A percentile compares a stretch with the other conserved stretches of the same genome.
Evolutionary conservation across 2,113 vertebrate genomes (phyloP).

Genomic region (Ceratotherium simum): DNA sequence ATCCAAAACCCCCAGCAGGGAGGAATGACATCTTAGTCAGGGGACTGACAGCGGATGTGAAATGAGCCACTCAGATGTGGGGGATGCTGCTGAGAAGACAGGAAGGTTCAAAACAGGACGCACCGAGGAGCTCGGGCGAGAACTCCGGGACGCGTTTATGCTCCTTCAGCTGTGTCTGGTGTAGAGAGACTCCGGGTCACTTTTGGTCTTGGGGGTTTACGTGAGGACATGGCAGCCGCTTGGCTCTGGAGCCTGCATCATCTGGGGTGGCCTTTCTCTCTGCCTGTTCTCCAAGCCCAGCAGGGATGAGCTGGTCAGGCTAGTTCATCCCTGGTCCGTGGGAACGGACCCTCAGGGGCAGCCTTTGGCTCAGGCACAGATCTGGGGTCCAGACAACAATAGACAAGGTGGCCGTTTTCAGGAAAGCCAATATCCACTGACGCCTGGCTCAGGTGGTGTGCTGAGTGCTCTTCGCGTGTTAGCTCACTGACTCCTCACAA

Average conservation of each 20-base stretch:
- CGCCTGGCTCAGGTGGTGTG: background rate
- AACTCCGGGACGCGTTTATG: background rate
- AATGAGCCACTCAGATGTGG: background rate
- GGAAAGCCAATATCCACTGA: accelerated
- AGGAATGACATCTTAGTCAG: background rate
- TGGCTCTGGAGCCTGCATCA: background rate
- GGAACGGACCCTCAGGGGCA: background rate
- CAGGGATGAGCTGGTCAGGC: background rate
- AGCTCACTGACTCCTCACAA: background rate
- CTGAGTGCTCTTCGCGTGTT: accelerated
- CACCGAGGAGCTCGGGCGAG: background rate
- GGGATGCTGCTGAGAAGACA: background rate
- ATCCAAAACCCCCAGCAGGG: background rate
- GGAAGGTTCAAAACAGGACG: background rate
- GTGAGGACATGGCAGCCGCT: background rate
- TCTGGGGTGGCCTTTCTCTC: background rate
- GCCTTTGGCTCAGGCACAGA: background rate
- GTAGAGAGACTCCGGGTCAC: background rate
- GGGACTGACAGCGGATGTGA: background rate
- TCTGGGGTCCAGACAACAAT: background rate
- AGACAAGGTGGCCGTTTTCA: background rate
- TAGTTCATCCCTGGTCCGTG: background rate
- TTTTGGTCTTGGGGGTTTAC: background rate
- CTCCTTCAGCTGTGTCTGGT: background rate
- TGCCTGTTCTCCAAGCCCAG: background rate